Evolutionary conservation across 2,888 invertebrate species (phyloP).

Genomic region (Diabrotica balteata): DNA sequence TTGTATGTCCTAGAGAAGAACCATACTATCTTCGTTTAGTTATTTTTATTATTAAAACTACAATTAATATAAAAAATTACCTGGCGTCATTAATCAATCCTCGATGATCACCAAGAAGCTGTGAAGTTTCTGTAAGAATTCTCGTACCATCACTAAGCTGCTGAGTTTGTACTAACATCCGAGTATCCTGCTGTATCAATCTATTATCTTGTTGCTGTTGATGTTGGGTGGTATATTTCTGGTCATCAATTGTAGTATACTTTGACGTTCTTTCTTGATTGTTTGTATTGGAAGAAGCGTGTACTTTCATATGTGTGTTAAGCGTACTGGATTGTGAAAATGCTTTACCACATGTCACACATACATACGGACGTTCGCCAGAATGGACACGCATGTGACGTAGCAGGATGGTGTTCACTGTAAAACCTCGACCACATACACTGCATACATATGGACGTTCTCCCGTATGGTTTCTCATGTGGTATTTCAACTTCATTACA

Average conservation of each 20-base stretch:
- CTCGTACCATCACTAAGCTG: constrained; percentile 47
- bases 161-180: constrained; percentile 52
- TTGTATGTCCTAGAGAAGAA: too few relatives aligned
- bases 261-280: constrained; percentile 46
- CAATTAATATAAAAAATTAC: background rate
- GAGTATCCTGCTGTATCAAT: constrained; percentile 50
- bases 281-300: constrained; percentile 43
- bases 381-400: constrained; percentile 61
- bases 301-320: constrained; percentile 61
- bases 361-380: constrained; percentile 60
- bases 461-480: constrained; percentile 61
- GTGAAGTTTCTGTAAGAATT: constrained; percentile 46
- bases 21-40: too few relatives aligned
- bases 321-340: constrained; percentile 60
- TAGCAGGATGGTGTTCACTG: constrained; percentile 59
- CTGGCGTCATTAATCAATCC: constrained; percentile 39
- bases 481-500: constrained; percentile 61
- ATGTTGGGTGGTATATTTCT: constrained; percentile 43
- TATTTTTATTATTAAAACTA: background rate
- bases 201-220: constrained; percentile 45
- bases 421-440: constrained; percentile 60
- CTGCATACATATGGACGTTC: constrained; percentile 60
- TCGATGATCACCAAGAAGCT: constrained; percentile 49
- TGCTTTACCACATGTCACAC: constrained; percentile 59
- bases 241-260: constrained; percentile 38